A percentile compares a stretch with the other conserved stretches of the same genome.
phyloP scores from a whole-genome alignment of 2,888 invertebrate genomes.

The Leptinotarsa rubiginosa region DNA sequence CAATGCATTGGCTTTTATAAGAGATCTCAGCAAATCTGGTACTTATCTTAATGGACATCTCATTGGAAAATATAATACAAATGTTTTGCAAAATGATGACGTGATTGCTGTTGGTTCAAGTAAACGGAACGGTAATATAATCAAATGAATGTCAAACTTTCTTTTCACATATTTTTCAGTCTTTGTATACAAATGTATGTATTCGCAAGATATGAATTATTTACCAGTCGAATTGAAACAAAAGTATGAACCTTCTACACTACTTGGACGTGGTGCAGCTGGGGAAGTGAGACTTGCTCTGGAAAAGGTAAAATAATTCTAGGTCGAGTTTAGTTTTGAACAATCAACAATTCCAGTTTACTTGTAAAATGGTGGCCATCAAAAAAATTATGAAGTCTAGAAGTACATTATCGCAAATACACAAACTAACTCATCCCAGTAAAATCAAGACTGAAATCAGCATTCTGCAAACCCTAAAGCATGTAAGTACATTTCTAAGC shows the following conservation, averaged over 20 bases:
- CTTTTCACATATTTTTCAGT: conserved; percentile 38
- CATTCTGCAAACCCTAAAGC: conserved; percentile 80
- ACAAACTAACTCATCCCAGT: conserved; percentile 69
- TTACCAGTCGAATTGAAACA: conserved; percentile 74
- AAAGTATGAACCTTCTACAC: conserved; percentile 80
- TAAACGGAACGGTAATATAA: conserved; percentile 68
- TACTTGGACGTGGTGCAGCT: conserved; percentile 85
- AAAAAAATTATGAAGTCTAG: conserved; percentile 84
- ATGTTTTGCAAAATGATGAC: conserved; percentile 78
- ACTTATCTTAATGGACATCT: conserved; percentile 42
- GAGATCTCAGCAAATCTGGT: conserved; percentile 41
- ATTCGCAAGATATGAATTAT: conserved; percentile 32
- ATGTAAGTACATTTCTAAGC: conserved; percentile 70
- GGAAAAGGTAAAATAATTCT: conserved; percentile 70
- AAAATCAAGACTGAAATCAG: conserved; percentile 83
- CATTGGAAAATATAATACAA: conserved; percentile 53
- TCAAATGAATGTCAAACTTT: background rate
- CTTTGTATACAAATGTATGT: conserved; percentile 42
- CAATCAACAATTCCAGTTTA: conserved; percentile 66
- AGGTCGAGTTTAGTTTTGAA: background rate
- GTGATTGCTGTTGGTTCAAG: conserved; percentile 76
- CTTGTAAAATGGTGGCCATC: conserved; percentile 81
- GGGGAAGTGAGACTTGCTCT: conserved; percentile 84
- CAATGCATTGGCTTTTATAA: conserved; percentile 37
- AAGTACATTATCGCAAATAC: conserved; percentile 63